Percentiles rank a stretch among this genome's conserved stretches.
Evolutionary conservation across 2,888 invertebrate genomes (phyloP).

Genomic region (Ormyrus pomaceus): DNA sequence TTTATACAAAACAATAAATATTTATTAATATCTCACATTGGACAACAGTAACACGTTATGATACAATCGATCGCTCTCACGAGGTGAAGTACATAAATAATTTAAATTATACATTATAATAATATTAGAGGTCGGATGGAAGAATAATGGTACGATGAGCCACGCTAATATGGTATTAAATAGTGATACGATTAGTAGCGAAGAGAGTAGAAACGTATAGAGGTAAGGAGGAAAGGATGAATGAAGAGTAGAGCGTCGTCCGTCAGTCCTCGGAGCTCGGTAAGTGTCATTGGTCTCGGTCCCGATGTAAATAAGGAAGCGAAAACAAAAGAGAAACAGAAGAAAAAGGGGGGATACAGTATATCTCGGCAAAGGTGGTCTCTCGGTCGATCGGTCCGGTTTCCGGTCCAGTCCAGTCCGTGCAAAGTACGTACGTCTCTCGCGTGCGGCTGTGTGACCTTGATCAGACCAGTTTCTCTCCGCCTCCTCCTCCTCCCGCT

Average conservation of each 20-base stretch:
- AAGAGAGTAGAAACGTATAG: not conserved
- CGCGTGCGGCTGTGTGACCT: conserved; percentile 43
- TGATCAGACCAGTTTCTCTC: conserved; percentile 54
- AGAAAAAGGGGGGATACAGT: not conserved
- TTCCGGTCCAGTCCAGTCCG: conserved; percentile 40
- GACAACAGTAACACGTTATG: conserved; percentile 62
- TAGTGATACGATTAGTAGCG: conserved; percentile 4
- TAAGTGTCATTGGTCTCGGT: conserved; percentile 43
- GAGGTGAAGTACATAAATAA: conserved; percentile 44
- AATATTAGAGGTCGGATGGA: conserved; percentile 23
- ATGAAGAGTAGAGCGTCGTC: conserved; percentile 19
- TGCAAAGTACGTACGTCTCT: not conserved
- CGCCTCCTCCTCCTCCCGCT: conserved; percentile 1
- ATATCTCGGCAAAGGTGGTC: not conserved
- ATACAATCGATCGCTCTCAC: conserved; percentile 60
- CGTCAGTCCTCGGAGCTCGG: conserved; percentile 22
- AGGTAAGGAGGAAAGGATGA: not conserved
- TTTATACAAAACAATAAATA: conserved; percentile 70
- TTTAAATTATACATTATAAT: conserved; percentile 58
- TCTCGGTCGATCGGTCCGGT: conserved; percentile 27
- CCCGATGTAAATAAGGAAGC: not conserved
- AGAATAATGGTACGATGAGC: conserved; percentile 1
- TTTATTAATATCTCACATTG: conserved; percentile 68
- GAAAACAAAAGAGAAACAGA: not conserved
- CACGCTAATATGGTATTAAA: conserved; percentile 9